Percentiles rank a stretch among this genome's conserved stretches.
Conservation (phyloP, 2,888 invertebrate genomes). For the Beris chalybata region DNA sequence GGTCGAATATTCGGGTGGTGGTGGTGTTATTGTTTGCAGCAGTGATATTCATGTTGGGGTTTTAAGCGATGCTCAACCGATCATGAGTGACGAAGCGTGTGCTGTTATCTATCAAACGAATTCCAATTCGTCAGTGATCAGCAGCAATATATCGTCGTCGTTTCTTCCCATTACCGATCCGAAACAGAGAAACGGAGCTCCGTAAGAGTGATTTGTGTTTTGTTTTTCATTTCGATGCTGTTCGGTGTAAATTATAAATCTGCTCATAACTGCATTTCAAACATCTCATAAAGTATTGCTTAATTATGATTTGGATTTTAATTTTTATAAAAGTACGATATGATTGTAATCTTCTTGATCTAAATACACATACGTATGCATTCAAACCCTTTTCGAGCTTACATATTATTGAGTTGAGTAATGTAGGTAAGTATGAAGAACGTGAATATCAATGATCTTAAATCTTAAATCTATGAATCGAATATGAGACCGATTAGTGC, state of each 20-base stretch:
- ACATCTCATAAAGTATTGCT: too few relatives aligned
- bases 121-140: background rate
- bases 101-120: conserved; percentile 18
- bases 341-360: too few relatives aligned
- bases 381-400: too few relatives aligned
- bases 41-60: background rate
- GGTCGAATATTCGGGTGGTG: background rate
- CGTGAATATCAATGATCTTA: too few relatives aligned
- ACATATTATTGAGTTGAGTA: too few relatives aligned
- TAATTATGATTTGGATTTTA: too few relatives aligned
- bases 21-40: background rate
- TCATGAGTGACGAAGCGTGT: conserved; percentile 30
- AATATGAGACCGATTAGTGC: too few relatives aligned
- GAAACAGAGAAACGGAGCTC: conserved; percentile 34
- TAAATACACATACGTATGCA: too few relatives aligned
- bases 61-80: conserved; percentile 1
- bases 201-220: conserved; percentile 34
- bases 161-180: background rate
- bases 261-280: too few relatives aligned
- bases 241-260: background rate
- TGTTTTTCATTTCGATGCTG: conserved; percentile 33
- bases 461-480: too few relatives aligned
- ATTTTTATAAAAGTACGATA: too few relatives aligned
- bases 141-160: background rate
- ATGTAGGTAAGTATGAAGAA: too few relatives aligned